Evolutionary conservation across 2,888 invertebrate genomes (phyloP), one percentile per base, ranked within the genome.

Genomic region (Sylvicola cinctus): DNA sequence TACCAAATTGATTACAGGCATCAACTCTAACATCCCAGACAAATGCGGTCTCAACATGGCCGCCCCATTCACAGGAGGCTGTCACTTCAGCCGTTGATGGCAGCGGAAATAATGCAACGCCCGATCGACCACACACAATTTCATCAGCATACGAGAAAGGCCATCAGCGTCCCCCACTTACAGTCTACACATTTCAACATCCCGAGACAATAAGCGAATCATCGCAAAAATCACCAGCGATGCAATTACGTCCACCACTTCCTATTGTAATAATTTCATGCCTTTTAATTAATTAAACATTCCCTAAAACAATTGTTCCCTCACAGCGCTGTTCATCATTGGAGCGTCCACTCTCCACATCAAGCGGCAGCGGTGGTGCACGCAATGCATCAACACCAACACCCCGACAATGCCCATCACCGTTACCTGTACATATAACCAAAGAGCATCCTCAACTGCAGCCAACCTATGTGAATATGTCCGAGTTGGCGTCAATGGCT

Each of bases 381-480:
- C 48, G 51, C 33, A 51, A 49, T 42, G 49, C 49, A 39, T 47
- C 49, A 36, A 52, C 48, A 42, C 39, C 55, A 49, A 54, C 43
- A 59, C 65, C 55, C 60, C 66, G 40, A 52, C 65, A 57, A 57
- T 66, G 75, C 46, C 76, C 76, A 3, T 72, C 73, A 6, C 71
- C 73, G 2, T 60, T 80, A 47, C 79, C 79, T 40, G 74, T 75
- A 40, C 79, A 79, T 54, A 68, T 80, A 43, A 70, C 76, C 45
- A 79, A 78, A 71, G 74, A 73, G 20, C 20, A 20, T 20, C 20
- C 20, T 8, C 28, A 28, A 28, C 12, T n/a, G 12, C 75, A 77
- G 58, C 87, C 87, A 16, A 70, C 85, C 49, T 88, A 88, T 59
- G 85, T 85, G 47, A 88, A 88, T 54, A 84, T 85, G 84, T 81